Conservation (phyloP, 1,140 invertebrate genomes). For the Littorina saxatilis region DNA sequence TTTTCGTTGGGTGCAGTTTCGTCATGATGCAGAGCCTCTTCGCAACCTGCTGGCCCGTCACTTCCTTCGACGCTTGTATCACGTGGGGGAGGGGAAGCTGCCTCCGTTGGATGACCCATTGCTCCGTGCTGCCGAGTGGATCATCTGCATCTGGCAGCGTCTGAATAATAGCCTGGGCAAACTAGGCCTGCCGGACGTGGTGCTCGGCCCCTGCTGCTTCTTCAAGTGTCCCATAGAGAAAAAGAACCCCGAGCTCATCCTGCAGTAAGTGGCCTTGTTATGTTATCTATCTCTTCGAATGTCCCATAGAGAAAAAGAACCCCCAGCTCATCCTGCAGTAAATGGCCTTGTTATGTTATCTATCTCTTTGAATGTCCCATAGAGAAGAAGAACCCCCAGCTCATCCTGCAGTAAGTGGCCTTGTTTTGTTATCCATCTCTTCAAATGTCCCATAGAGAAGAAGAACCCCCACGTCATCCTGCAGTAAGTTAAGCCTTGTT, state of each 20-base stretch:
- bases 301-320: constrained; percentile 69
- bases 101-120: constrained; percentile 62
- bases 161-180: constrained; percentile 72
- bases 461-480: constrained; percentile 63
- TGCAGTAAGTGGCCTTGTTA: constrained; percentile 60
- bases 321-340: constrained; percentile 65
- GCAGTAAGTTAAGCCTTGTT: constrained; percentile 58
- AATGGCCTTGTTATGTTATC: constrained; percentile 47
- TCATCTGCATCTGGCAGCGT: constrained; percentile 72
- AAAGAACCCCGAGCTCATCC: constrained; percentile 60
- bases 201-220: constrained; percentile 71
- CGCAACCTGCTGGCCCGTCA: constrained; percentile 68
- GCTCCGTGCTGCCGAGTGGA: constrained; percentile 70
- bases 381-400: constrained; percentile 61
- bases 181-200: constrained; percentile 68
- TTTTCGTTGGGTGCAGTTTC: constrained; percentile 73
- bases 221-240: constrained; percentile 71
- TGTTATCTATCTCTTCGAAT: constrained; percentile 69
- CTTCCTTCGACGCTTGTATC: constrained; percentile 62
- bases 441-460: constrained; percentile 71
- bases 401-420: constrained; percentile 65
- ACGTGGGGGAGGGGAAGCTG: constrained; percentile 59
- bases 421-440: constrained; percentile 60
- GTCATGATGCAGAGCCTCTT: constrained; percentile 70
- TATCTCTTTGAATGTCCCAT: constrained; percentile 72